Evolutionary conservation across 2,888 invertebrate genomes (phyloP).

Genomic region (Drosophila subquinaria): DNA sequence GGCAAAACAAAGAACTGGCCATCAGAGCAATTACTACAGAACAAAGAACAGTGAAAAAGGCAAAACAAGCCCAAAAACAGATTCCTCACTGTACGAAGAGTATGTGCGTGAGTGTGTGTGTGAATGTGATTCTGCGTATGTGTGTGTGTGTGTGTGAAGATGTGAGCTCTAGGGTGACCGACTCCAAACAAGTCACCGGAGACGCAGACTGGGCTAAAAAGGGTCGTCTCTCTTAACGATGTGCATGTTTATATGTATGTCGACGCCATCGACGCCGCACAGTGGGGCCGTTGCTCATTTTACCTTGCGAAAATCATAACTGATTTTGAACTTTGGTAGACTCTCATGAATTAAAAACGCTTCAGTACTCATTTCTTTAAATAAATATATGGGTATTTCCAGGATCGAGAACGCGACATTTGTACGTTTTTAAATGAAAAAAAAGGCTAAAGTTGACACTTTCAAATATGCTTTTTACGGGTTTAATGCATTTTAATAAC

Average conservation of each 20-base stretch:
- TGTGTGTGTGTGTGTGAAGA: slow-evolving; percentile 23
- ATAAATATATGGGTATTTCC: too few relatives aligned
- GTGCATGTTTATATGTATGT: slow-evolving; percentile 69
- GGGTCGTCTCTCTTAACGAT: slow-evolving; percentile 68
- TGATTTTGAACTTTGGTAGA: too few relatives aligned
- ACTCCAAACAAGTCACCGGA: slow-evolving; percentile 58
- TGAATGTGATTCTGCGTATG: slow-evolving; percentile 15
- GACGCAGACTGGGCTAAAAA: slow-evolving; percentile 43
- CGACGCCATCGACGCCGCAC: slow-evolving; percentile 31
- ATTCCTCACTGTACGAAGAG: slow-evolving; percentile 14
- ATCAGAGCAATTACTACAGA: slow-evolving; percentile 67
- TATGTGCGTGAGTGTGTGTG: slow-evolving; percentile 15
- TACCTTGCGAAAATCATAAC: too few relatives aligned
- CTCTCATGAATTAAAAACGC: too few relatives aligned
- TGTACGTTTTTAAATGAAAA: too few relatives aligned
- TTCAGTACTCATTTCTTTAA: too few relatives aligned
- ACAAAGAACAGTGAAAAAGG: slow-evolving; percentile 64
- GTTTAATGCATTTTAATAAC: too few relatives aligned
- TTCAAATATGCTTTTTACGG: too few relatives aligned
- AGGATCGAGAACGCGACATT: too few relatives aligned
- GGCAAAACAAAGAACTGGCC: slow-evolving; percentile 44
- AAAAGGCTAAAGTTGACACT: too few relatives aligned
- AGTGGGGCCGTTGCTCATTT: too few relatives aligned
- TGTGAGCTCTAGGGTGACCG: slow-evolving; percentile 63
- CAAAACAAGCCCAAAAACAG: slow-evolving; percentile 57